Evolutionary conservation across 2,888 invertebrate species (phyloP).

Genomic region (Hofmannophila pseudospretella): DNA sequence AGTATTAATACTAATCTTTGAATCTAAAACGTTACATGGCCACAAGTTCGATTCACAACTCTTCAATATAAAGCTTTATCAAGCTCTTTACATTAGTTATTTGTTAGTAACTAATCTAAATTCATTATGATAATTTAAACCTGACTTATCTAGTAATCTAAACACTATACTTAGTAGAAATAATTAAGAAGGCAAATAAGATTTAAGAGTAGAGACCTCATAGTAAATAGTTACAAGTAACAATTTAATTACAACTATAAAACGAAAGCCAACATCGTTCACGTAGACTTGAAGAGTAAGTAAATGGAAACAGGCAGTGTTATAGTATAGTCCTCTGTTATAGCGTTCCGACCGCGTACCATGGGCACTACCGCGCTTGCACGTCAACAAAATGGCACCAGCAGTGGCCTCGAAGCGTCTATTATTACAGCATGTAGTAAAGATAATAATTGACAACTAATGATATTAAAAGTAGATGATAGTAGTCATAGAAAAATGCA

Average conservation of each 20-base stretch:
- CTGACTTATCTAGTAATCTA: conserved; percentile 37
- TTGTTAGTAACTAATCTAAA: conserved; percentile 46
- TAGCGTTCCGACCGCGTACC: conserved; percentile 34
- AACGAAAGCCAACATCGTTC: conserved; percentile 41
- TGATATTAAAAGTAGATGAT: conserved; percentile 11
- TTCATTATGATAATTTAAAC: conserved; percentile 42
- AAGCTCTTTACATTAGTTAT: conserved; percentile 73
- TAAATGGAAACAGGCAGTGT: conserved; percentile 59
- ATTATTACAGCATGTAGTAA: conserved; percentile 14
- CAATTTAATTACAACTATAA: conserved; percentile 27
- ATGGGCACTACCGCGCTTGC: background rate
- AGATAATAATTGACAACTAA: conserved; percentile 21
- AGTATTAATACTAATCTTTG: conserved; percentile 52
- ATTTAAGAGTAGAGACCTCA: conserved; percentile 36
- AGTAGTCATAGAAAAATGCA: background rate
- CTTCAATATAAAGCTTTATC: conserved; percentile 74
- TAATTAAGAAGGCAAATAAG: conserved; percentile 53
- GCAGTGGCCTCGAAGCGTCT: conserved; percentile 16
- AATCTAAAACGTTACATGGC: conserved; percentile 65
- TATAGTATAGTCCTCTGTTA: conserved; percentile 51
- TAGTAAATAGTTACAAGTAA: conserved; percentile 34
- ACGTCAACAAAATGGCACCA: conserved; percentile 3
- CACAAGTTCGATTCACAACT: conserved; percentile 77
- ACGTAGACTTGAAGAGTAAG: conserved; percentile 35
- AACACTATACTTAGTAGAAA: conserved; percentile 37